phyloP scores from a whole-genome alignment of 2,797 vertebrate species.

The Carcharodon carcharias region DNA sequence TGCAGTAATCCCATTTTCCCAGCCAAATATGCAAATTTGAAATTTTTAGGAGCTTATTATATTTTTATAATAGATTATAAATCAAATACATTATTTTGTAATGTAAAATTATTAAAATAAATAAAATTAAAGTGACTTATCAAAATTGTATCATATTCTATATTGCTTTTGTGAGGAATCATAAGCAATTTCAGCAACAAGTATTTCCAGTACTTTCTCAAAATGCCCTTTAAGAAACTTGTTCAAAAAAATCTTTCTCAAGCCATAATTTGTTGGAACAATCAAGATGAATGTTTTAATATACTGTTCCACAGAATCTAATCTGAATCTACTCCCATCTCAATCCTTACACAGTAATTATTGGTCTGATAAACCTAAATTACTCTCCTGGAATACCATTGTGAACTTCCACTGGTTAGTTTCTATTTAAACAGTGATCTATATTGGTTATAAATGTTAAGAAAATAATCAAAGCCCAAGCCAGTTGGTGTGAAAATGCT shows the following conservation, averaged over 20 bases:
- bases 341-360: not conserved
- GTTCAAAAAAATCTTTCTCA: not conserved
- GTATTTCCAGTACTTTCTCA: not conserved
- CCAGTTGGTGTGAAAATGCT: constrained; percentile 5
- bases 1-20: not conserved
- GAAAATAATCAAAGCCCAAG: not conserved
- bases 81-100: not conserved
- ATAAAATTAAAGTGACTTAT: not conserved
- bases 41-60: not conserved
- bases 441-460: not conserved
- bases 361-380: not conserved
- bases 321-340: not conserved
- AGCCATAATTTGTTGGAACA: not conserved
- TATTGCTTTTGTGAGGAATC: not conserved
- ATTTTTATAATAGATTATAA: not conserved
- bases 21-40: not conserved
- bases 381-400: not conserved
- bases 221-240: not conserved
- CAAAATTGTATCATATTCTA: not conserved
- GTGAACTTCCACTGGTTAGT: not conserved
- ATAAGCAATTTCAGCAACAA: not conserved
- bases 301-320: not conserved
- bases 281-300: not conserved
- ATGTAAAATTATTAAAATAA: not conserved
- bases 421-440: not conserved